Conservation (phyloP, 2,888 invertebrate species). For the Temnothorax unifasciatus region DNA sequence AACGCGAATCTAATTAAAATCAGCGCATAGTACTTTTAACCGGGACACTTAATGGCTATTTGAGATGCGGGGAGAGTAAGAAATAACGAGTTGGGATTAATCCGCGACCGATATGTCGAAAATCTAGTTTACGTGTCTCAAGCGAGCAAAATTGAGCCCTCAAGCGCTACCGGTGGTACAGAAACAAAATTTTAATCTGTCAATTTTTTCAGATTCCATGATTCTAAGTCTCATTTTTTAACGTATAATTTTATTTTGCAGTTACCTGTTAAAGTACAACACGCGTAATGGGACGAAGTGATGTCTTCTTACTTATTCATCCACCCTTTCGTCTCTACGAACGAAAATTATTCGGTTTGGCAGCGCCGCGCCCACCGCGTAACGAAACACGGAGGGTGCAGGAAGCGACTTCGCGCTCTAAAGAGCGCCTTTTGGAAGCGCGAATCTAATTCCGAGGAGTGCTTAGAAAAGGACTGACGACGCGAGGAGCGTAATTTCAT, state of each 20-base stretch:
- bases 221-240: neutral
- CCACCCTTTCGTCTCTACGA: conserved; percentile 80
- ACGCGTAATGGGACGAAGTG: conserved; percentile 80
- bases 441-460: conserved; percentile 68
- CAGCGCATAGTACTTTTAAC: conserved; percentile 14
- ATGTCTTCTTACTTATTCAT: conserved; percentile 85
- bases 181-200: neutral
- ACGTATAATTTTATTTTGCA: conserved; percentile 14
- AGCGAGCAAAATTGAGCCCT: neutral
- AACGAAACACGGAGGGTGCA: conserved; percentile 40
- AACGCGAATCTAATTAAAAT: conserved; percentile 54
- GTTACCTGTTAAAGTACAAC: conserved; percentile 72
- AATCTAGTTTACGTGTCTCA: neutral
- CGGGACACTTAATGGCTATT: conserved; percentile 28
- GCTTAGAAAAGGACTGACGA: conserved; percentile 36
- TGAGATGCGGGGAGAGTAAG: neutral
- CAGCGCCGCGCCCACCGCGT: neutral
- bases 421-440: conserved; percentile 70
- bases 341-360: conserved; percentile 76
- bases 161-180: too few species aligned
- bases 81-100: conserved; percentile 3
- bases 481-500: conserved; percentile 38
- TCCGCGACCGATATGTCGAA: neutral
- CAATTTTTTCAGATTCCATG: neutral
- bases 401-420: conserved; percentile 21